phyloP scores from a whole-genome alignment of 2,888 invertebrate genomes.

The Leucoptera coffeella region DNA sequence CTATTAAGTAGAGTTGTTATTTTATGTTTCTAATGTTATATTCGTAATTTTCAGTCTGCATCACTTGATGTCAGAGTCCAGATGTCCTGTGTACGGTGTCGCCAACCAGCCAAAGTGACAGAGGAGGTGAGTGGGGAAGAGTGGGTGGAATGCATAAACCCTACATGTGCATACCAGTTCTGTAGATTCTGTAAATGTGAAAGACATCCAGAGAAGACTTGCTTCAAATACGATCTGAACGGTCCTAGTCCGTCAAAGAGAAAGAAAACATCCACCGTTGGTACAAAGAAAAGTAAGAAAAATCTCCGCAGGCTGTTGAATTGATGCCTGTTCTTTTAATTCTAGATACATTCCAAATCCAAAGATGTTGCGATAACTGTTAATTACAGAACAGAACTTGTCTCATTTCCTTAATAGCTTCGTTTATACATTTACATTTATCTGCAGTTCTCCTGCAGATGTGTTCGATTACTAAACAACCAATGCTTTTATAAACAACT shows the following conservation, averaged over 20 bases:
- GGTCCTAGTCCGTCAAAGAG: slow-evolving; percentile 45
- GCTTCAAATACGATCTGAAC: slow-evolving; percentile 32
- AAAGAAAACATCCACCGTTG: slow-evolving; percentile 25
- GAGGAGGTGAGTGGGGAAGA: slow-evolving; percentile 33
- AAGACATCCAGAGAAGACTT: slow-evolving; percentile 31
- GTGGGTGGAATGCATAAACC: slow-evolving; percentile 48
- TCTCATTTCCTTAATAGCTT: too few species aligned
- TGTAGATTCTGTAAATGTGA: slow-evolving; percentile 40
- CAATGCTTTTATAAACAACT: too few species aligned
- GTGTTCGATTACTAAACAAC: too few species aligned
- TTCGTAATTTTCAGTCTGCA: slow-evolving; percentile 23
- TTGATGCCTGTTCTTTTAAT: too few species aligned
- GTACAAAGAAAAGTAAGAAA: slow-evolving; percentile 34
- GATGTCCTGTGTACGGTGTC: slow-evolving; percentile 30
- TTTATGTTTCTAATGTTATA: not conserved
- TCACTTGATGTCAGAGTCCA: slow-evolving; percentile 27
- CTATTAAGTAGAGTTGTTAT: too few species aligned
- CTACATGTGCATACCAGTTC: slow-evolving; percentile 42
- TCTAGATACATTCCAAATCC: slow-evolving; percentile 23
- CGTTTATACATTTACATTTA: too few species aligned
- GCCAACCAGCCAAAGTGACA: slow-evolving; percentile 35
- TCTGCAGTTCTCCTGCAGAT: too few species aligned
- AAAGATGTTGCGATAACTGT: slow-evolving; percentile 14
- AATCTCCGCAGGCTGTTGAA: slow-evolving; percentile 35
- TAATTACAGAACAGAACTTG: too few species aligned